A percentile compares a stretch with the other conserved stretches of the same genome.
phyloP scores from a whole-genome alignment of 2,888 invertebrate genomes.

The Tachina fera region DNA sequence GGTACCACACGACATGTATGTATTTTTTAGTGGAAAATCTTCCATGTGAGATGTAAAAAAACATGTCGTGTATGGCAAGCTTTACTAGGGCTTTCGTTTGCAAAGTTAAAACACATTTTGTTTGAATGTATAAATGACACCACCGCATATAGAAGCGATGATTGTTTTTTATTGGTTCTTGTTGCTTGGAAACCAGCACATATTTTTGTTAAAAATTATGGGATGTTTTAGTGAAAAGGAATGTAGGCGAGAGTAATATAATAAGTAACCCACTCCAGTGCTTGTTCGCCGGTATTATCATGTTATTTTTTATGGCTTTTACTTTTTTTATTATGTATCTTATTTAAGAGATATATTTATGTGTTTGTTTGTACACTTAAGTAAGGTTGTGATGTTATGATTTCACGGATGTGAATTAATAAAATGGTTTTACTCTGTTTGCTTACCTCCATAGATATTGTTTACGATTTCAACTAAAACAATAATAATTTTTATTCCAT shows the following conservation, averaged over 20 bases:
- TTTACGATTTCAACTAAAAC: slow-evolving; percentile 46
- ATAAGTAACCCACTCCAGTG: background rate
- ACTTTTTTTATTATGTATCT: slow-evolving; percentile 36
- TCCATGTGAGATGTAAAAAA: too few species aligned
- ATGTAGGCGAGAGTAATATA: slow-evolving; percentile 9
- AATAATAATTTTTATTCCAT: slow-evolving; percentile 53
- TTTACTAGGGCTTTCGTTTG: background rate
- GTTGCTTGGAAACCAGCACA: background rate
- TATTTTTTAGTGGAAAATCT: too few species aligned
- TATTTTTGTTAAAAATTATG: background rate
- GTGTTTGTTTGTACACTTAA: background rate
- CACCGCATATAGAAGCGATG: too few species aligned
- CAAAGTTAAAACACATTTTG: background rate
- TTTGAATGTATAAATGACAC: background rate
- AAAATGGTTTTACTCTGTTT: slow-evolving; percentile 23
- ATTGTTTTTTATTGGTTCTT: background rate
- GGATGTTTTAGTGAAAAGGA: background rate
- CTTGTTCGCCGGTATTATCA: slow-evolving; percentile 9
- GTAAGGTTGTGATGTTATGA: background rate
- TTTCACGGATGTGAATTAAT: slow-evolving; percentile 24
- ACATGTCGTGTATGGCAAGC: too few species aligned
- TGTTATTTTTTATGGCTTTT: slow-evolving; percentile 33
- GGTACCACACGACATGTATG: too few species aligned
- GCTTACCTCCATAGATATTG: slow-evolving; percentile 29
- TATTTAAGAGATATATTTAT: background rate